Conservation (phyloP, 2,888 invertebrate species). For the Leucoptera coffeella region DNA sequence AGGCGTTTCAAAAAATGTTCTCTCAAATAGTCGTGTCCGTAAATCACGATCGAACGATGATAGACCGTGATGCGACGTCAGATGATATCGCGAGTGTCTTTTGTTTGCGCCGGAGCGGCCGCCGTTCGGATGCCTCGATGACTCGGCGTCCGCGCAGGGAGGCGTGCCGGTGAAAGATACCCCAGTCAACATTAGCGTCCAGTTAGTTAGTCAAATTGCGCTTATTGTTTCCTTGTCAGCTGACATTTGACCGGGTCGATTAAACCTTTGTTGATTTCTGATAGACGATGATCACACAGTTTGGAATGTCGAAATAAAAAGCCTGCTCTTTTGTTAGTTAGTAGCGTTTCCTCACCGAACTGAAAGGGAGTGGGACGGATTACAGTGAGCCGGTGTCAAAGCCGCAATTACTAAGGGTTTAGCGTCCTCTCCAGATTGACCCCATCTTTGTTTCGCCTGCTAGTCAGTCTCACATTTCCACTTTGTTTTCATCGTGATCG, state of each 20-base stretch:
- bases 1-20: too few species aligned
- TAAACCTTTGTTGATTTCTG: slow-evolving; percentile 10
- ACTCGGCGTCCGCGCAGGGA: slow-evolving; percentile 24
- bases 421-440: slow-evolving; percentile 13
- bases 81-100: slow-evolving; percentile 42
- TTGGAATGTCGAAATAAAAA: too few species aligned
- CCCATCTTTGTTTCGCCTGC: too few species aligned
- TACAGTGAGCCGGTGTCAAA: slow-evolving; percentile 24
- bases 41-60: slow-evolving; percentile 48
- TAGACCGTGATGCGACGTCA: slow-evolving; percentile 41
- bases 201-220: slow-evolving; percentile 32
- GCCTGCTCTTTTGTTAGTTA: too few species aligned
- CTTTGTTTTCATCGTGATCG: too few species aligned
- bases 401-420: slow-evolving; percentile 42
- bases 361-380: slow-evolving; percentile 27
- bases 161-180: slow-evolving; percentile 21
- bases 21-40: slow-evolving; percentile 36
- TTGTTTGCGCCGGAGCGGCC: slow-evolving; percentile 42
- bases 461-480: too few species aligned
- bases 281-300: too few species aligned
- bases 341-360: too few species aligned
- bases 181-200: slow-evolving; percentile 16
- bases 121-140: slow-evolving; percentile 38
- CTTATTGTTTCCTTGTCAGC: slow-evolving; percentile 22
- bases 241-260: slow-evolving; percentile 11